phyloP scores from a whole-genome alignment of 2,113 vertebrate genomes.

The Redunca redunca region DNA sequence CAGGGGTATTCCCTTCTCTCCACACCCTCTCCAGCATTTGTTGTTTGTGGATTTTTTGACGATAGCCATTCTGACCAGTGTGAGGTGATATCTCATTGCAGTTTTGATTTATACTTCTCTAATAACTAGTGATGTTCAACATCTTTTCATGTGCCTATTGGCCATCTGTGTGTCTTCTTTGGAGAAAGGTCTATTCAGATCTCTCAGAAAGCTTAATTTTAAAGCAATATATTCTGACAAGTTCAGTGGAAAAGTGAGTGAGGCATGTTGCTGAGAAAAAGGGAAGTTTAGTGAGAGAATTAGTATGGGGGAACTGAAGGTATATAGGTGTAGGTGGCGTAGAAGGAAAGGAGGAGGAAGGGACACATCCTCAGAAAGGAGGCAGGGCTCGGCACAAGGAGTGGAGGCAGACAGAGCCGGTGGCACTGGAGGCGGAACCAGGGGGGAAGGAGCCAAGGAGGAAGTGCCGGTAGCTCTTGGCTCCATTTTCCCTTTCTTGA shows the following conservation, averaged over 20 bases:
- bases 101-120: background rate
- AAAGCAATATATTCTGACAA: background rate
- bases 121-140: background rate
- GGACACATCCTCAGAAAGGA: background rate
- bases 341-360: background rate
- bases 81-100: background rate
- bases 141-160: background rate
- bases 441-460: background rate
- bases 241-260: background rate
- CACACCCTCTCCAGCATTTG: background rate
- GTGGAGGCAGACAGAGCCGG: background rate
- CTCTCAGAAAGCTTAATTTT: background rate
- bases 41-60: background rate
- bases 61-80: background rate
- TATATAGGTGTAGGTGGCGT: accelerated
- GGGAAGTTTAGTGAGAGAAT: background rate
- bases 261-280: background rate
- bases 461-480: accelerated
- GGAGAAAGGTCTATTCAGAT: background rate
- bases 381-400: background rate
- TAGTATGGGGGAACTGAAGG: background rate
- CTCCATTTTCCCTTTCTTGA: background rate
- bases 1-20: background rate
- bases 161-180: background rate
- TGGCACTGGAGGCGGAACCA: background rate